Percentiles rank a stretch among this genome's conserved stretches.
phyloP scores from a whole-genome alignment of 2,888 invertebrate genomes.

The Homarus gammarus region DNA sequence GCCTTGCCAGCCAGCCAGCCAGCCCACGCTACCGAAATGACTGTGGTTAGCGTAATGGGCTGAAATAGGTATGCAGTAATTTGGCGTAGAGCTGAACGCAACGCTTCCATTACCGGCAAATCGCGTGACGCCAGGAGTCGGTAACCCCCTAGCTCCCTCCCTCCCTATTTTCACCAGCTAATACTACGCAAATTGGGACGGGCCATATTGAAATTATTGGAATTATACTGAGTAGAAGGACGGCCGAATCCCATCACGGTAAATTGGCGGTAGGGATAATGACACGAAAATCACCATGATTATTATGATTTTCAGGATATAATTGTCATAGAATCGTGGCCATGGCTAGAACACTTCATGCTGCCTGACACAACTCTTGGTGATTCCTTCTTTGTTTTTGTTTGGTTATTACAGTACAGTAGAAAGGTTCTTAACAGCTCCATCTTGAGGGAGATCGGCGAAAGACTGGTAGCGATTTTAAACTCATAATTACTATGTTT shows the following conservation, averaged over 20 bases:
- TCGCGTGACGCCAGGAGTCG: background rate
- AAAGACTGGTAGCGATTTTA: no score
- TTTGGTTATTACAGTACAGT: no score
- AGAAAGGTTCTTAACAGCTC: no score
- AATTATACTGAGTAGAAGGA: background rate
- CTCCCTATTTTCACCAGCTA: slow-evolving; percentile 5
- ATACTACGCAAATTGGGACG: background rate
- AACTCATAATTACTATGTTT: no score
- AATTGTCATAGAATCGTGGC: background rate
- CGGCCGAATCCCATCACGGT: no score
- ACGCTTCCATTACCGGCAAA: slow-evolving; percentile 10
- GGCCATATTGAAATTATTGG: background rate
- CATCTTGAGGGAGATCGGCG: no score
- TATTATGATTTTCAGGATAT: slow-evolving; percentile 9
- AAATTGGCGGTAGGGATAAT: background rate
- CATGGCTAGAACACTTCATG: background rate
- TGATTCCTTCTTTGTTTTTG: no score
- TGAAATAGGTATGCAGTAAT: slow-evolving; percentile 42
- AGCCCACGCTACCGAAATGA: background rate
- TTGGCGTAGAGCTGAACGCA: background rate
- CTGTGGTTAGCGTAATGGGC: slow-evolving; percentile 49
- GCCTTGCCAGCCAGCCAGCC: background rate
- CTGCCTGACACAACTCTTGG: no score
- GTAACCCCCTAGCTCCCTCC: background rate
- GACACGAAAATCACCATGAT: background rate